Evolutionary conservation across 2,113 vertebrate genomes (phyloP).

Genomic region (Rhodinocichla rosea): DNA sequence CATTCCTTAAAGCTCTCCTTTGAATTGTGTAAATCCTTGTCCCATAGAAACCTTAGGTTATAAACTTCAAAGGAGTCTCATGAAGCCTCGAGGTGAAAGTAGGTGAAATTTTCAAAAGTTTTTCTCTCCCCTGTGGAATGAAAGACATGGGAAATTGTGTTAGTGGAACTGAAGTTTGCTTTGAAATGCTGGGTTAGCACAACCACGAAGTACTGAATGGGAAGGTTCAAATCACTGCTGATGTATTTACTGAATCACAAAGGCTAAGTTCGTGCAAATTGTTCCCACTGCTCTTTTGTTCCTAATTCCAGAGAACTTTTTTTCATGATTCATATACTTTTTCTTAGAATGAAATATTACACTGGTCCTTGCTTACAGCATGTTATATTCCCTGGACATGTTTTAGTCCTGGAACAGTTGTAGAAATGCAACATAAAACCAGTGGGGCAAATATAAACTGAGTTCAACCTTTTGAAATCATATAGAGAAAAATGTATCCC

Average conservation of each 20-base stretch:
- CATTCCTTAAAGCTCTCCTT: neutral
- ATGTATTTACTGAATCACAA: constrained; percentile 3
- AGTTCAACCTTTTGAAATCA: neutral
- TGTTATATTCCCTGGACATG: neutral
- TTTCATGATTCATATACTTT: neutral
- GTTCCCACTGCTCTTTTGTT: constrained; percentile 10
- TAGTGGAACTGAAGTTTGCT: neutral
- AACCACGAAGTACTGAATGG: neutral
- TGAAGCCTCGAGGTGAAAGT: neutral
- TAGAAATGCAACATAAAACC: neutral
- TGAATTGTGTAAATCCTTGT: constrained; percentile 5
- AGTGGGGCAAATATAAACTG: neutral
- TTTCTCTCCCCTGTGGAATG: neutral
- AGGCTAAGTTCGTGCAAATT: neutral
- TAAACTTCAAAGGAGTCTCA: constrained; percentile 34
- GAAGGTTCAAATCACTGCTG: neutral
- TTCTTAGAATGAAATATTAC: constrained; percentile 9
- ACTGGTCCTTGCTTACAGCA: neutral
- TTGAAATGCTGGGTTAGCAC: constrained; percentile 29
- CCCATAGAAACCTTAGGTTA: neutral
- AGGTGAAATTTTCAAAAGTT: neutral
- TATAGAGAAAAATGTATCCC: neutral
- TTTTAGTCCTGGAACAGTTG: neutral
- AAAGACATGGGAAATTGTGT: constrained; percentile 20
- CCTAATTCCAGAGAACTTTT: neutral